Evolutionary conservation across 2,113 vertebrate genomes (phyloP), one percentile per base, ranked within the genome.

Genomic region (Amblyopsis rosae): DNA sequence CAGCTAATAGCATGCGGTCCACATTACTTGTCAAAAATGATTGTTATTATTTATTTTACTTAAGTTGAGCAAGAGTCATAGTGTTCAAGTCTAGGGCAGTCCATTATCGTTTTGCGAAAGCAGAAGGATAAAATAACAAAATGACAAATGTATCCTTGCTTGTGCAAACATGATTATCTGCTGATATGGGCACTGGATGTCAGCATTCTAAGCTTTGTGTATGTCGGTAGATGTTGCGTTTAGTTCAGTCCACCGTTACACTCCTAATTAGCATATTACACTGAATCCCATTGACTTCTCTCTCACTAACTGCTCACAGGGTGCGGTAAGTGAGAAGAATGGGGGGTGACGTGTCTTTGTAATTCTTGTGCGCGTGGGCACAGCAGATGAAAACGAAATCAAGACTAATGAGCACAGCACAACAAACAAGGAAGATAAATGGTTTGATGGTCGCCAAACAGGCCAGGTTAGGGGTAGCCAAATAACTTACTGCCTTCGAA

Each of bases 371-470:
- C 47, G 17, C 79, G 75, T 86, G 76, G 70, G 69, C 69, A 80
- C 68, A 62, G 72, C 67, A 74, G 82, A 73, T 74, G 9, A 76
- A 88, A 83, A 87, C 83, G 73, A 87, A 85, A 91, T 87, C 72
- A 86, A 82, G 85, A 87, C 86, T 89, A 90, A 93, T 88, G 86
- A 91, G 78, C 68, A 68, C 62, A 73, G 75, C 86, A 87, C 79
- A 89, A 86, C 80, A 83, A 80, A 82, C 80, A 84, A 63, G 54
- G 73, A 89, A 83, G 85, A 91, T 85, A 85, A 87, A 91, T 89
- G 74, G 71, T 78, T 82, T 83, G 66, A 87, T 72, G 73, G 75
- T 53, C 67, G 67, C 16, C 58, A 79, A 76, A 86, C 79, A 76
- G 71, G 73, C 77, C 82, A 87, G 82, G 80, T 58, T 84, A 58